These are phyloP conservation scores for Eilema caniola DNA, from an alignment of 2,888 invertebrate genomes.

Conservation along the genomic window DNA sequence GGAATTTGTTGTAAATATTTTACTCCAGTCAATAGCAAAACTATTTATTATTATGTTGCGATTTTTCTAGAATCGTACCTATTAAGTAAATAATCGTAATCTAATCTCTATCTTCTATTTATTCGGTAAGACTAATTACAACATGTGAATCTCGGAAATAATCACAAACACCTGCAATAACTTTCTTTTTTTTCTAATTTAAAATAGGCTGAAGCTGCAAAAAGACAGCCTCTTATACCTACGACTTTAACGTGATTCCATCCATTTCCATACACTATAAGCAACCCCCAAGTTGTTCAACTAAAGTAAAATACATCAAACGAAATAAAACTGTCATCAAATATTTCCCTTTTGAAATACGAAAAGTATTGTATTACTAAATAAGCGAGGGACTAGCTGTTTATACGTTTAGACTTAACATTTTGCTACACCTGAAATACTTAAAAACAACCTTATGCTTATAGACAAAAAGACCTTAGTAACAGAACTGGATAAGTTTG, in stretches of 20 bases:
- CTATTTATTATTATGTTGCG: too few relatives aligned
- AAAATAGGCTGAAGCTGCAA: not conserved
- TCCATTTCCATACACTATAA: constrained; percentile 14
- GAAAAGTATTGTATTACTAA: constrained; percentile 69
- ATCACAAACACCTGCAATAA: too few relatives aligned
- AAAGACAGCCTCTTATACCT: not conserved
- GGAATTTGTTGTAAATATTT: too few relatives aligned
- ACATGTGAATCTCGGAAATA: not conserved
- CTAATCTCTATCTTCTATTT: too few relatives aligned
- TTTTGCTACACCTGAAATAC: not conserved
- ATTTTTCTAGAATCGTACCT: too few relatives aligned
- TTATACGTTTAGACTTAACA: constrained; percentile 54
- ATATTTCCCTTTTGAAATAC: constrained; percentile 55
- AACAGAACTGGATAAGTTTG: constrained; percentile 34
- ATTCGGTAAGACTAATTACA: too few relatives aligned
- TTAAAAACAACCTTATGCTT: constrained; percentile 19
- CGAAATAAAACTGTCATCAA: constrained; percentile 50
- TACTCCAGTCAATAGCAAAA: too few relatives aligned
- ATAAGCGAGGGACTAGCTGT: constrained; percentile 68
- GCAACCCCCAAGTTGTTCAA: constrained; percentile 20
- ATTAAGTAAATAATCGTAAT: too few relatives aligned
- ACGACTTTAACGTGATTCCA: constrained; percentile 3
- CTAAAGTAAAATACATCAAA: constrained; percentile 41
- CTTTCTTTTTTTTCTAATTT: too few relatives aligned
- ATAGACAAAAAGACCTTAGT: not conserved